phyloP scores from a whole-genome alignment of 2,888 invertebrate genomes.

The Cistogaster globosa region DNA sequence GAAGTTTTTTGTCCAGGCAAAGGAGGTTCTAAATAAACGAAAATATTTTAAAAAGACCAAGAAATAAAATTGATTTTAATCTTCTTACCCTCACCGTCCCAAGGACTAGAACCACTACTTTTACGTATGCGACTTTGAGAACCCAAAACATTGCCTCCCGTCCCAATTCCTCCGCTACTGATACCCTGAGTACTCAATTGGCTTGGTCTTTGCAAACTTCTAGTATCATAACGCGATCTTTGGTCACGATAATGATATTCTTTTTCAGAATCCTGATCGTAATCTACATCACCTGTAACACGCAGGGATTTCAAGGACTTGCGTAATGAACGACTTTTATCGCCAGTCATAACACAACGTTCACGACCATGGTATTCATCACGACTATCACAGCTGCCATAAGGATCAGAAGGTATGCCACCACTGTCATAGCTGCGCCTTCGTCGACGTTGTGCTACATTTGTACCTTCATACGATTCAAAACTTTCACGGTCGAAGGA shows the following conservation, averaged over 20 bases:
- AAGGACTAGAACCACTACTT: constrained; percentile 84
- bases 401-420: constrained; percentile 77
- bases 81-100: constrained; percentile 84
- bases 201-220: constrained; percentile 81
- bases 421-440: constrained; percentile 83
- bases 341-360: constrained; percentile 77
- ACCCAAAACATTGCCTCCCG: constrained; percentile 25
- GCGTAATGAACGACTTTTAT: constrained; percentile 80
- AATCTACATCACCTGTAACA: constrained; percentile 83
- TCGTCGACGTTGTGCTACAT: constrained; percentile 74
- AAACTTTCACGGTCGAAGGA: constrained; percentile 83
- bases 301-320: constrained; percentile 79
- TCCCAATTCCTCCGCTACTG: constrained; percentile 58
- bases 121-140: constrained; percentile 79
- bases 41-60: not conserved
- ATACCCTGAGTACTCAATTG: constrained; percentile 76
- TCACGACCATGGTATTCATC: constrained; percentile 81
- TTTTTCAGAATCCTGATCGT: constrained; percentile 84
- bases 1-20: constrained; percentile 77
- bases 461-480: constrained; percentile 82
- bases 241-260: constrained; percentile 80
- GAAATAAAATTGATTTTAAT: not conserved
- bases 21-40: constrained; percentile 62
- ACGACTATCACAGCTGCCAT: constrained; percentile 82
- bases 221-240: constrained; percentile 74